These are phyloP conservation scores for Chlamydotis undulata DNA, from an alignment of 2,113 vertebrate genomes.

Conservation along the genomic window DNA sequence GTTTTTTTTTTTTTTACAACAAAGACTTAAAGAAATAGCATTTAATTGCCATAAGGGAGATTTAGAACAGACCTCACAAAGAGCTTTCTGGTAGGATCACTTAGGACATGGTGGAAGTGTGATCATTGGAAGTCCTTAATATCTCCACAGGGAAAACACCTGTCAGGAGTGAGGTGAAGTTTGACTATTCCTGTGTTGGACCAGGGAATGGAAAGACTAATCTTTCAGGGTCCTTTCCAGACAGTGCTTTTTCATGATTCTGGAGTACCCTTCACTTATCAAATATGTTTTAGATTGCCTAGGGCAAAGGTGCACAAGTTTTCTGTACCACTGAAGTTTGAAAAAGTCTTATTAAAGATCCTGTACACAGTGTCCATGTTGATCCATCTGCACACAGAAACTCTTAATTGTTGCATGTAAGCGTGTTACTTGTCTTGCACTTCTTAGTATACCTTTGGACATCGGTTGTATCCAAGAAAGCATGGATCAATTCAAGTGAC, in stretches of 20 bases:
- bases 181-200: not conserved
- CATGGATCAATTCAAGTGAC: not conserved
- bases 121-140: not conserved
- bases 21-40: not conserved
- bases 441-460: not conserved
- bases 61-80: not conserved
- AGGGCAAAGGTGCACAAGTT: not conserved
- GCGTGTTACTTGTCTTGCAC: not conserved
- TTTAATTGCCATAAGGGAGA: not conserved
- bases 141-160: not conserved
- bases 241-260: not conserved
- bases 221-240: not conserved
- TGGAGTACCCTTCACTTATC: not conserved
- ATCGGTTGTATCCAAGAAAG: not conserved
- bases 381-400: not conserved
- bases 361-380: rapidly evolving
- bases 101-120: not conserved
- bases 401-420: not conserved
- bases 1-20: not conserved
- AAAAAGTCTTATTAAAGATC: not conserved
- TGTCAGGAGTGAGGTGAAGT: not conserved
- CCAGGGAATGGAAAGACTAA: not conserved
- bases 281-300: not conserved
- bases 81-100: not conserved
- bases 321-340: not conserved